A percentile compares a stretch with the other conserved stretches of the same genome.
Evolutionary conservation across 92 coral and sea anemone genomes (phyloP).

Genomic region (Parazoanthus atlanticus): DNA sequence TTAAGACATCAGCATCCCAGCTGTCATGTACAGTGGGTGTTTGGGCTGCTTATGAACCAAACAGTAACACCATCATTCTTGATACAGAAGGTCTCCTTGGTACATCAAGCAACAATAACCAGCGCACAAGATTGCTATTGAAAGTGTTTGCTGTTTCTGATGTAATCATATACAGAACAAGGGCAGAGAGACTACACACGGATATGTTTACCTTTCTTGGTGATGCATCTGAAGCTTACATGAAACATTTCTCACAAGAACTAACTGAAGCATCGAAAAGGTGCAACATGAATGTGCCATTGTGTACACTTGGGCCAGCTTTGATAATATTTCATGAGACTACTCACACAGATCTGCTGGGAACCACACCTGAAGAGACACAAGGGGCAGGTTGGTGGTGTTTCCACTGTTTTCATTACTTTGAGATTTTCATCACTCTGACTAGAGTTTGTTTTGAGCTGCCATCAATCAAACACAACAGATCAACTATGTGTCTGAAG

Average conservation of each 20-base stretch:
- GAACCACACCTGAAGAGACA: slow-evolving; percentile 64
- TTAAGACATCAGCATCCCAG: slow-evolving; percentile 92
- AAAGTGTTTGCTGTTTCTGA: slow-evolving; percentile 97
- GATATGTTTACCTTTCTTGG: slow-evolving; percentile 98
- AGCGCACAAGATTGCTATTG: slow-evolving; percentile 82
- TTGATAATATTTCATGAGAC: slow-evolving; percentile 98
- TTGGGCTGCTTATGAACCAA: slow-evolving; percentile 94
- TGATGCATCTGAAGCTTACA: slow-evolving; percentile 96
- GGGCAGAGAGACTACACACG: slow-evolving; percentile 94
- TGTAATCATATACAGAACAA: slow-evolving; percentile 87
- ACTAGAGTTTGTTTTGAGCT: neutral
- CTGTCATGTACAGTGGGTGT: slow-evolving; percentile 97
- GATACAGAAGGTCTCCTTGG: slow-evolving; percentile 98
- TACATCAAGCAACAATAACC: slow-evolving; percentile 87
- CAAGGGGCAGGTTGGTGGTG: slow-evolving; percentile 54
- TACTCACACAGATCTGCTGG: slow-evolving; percentile 88
- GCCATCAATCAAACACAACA: neutral
- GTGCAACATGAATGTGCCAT: slow-evolving; percentile 83
- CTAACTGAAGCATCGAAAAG: slow-evolving; percentile 82
- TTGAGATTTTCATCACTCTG: neutral
- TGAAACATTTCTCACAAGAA: slow-evolving; percentile 95
- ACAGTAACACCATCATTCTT: slow-evolving; percentile 70
- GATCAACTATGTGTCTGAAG: neutral
- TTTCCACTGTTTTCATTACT: neutral
- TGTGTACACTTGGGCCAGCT: slow-evolving; percentile 96